Base-by-base conservation (phyloP, 1,140 invertebrate genomes). In the Phocides pigmalion region DNA sequence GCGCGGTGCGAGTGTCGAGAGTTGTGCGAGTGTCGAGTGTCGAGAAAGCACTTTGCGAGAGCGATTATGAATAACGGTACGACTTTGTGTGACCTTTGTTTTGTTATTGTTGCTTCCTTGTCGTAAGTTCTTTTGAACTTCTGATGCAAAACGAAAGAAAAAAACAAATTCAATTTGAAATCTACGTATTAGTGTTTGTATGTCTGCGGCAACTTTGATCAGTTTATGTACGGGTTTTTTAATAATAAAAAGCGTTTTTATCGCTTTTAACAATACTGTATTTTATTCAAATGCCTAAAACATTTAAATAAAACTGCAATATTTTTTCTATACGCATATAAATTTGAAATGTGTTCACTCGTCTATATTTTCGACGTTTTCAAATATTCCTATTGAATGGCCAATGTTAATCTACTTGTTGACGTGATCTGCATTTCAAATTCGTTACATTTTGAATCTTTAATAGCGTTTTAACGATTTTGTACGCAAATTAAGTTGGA, bases 381-480 rank as follows among this genome's bases (percentile, higher is more conserved):
- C 22, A 19, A 47, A 47, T 47, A 47, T 47, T 47, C 19, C 44
- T 22, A 47, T 47, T 14, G 44, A 47, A 47, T 22, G 44, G 44
- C 44, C 20, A 47, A 16, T 42, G 19, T n/a, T 22, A 47, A 47
- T 47, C 44, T 22, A 20, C 19, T 47, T 47, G 44, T 47, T n/a
- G 19, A 47, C 44, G 44, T 47, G 44, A 12, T 17, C 44, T 47
- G 44, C 19, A 22, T 47, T 47, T 47, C 12, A n/a, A 14, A 47
- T 47, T 22, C 4, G 25, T 47, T 22, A 19, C 20, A 47, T 47
- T 47, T 19, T 47, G 12, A 22, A 22, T 22, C 11, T 47, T 22
- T 19, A 17, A 5, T 0, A 9, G 42, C 20, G 20, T 47, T 47
- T 47, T 22, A 8, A 8, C 1, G 9, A 8, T 28, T 2, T 28